Base-by-base conservation (phyloP, 2,888 invertebrate genomes). In the Rhagonycha lutea region DNA sequence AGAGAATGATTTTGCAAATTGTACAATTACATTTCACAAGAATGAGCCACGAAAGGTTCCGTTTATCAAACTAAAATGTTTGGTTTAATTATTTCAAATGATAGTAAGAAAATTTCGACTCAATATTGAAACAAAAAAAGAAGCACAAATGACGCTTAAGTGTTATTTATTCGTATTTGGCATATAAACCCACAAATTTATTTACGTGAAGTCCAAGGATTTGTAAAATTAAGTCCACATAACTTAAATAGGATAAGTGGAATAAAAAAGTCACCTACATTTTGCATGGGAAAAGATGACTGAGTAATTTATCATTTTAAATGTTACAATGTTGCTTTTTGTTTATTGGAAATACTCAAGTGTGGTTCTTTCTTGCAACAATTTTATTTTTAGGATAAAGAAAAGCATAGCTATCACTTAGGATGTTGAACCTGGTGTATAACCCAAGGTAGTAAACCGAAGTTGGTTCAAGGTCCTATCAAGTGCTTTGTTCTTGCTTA, bases 371-470 rank as follows among this genome's bases (percentile, higher is more conserved):
- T n/a, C 47, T 47, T 47, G 47, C 47, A 47, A 47, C n/a, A 47
- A 76, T 73, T 80, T 79, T 79, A 80, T 79, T 79, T 80, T 80
- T 80, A 78, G 80, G 77, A 78, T 75, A 68, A 70, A 70, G 65
- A 70, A 68, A 32, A 74, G 70, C 79, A 77, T 73, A 76, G 77
- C 74, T 69, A 77, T 74, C 69, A 70, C 23, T 74, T 74, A 81
- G 83, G 81, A 82, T 83, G 82, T 83, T 83, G 83, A 83, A 83
- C 83, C 82, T 83, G 82, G 81, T 80, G 74, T 79, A 77, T 76
- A 79, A 80, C 80, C 47, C 82, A 81, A 82, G 82, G 81, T 80
- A 79, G 81, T 79, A 75, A 75, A 79, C 79, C 80, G 77, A 79
- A 79, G 77, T 81, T 80, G 82, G 82, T 82, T 83, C 83, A 83